Conservation (phyloP, 1,140 invertebrate species). For the Gryllus bimaculatus region DNA sequence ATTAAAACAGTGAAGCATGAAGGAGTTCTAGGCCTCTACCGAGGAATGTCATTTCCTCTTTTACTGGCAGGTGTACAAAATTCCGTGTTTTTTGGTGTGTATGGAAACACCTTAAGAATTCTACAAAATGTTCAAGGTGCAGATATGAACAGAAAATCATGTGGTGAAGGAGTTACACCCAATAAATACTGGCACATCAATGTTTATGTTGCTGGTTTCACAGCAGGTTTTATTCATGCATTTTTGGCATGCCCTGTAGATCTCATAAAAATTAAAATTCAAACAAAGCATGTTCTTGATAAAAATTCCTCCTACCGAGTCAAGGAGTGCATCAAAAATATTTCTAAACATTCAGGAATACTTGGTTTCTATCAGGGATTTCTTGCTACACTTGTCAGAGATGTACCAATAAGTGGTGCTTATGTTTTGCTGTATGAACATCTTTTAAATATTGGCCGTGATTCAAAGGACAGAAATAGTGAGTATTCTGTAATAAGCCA, state of each 20-base stretch:
- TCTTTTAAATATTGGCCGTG: not conserved
- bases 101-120: slow-evolving; percentile 44
- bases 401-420: not conserved
- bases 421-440: not conserved
- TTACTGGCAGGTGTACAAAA: slow-evolving; percentile 56
- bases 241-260: slow-evolving; percentile 56
- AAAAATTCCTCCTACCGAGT: not conserved
- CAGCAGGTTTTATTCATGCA: slow-evolving; percentile 50
- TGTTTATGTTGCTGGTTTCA: slow-evolving; percentile 44
- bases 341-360: not conserved
- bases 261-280: slow-evolving; percentile 44
- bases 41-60: slow-evolving; percentile 59
- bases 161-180: not conserved
- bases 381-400: not conserved
- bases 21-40: slow-evolving; percentile 52
- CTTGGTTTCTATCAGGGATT: not conserved
- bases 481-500: not conserved
- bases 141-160: not conserved
- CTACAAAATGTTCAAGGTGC: not conserved
- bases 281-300: not conserved
- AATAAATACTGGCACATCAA: slow-evolving; percentile 27
- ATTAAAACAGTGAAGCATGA: slow-evolving; percentile 35
- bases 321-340: not conserved
- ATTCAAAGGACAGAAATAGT: not conserved
- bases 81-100: slow-evolving; percentile 61